These are phyloP conservation scores for Andrena fulva DNA, from an alignment of 2,888 invertebrate genomes.

Conservation along the genomic window DNA sequence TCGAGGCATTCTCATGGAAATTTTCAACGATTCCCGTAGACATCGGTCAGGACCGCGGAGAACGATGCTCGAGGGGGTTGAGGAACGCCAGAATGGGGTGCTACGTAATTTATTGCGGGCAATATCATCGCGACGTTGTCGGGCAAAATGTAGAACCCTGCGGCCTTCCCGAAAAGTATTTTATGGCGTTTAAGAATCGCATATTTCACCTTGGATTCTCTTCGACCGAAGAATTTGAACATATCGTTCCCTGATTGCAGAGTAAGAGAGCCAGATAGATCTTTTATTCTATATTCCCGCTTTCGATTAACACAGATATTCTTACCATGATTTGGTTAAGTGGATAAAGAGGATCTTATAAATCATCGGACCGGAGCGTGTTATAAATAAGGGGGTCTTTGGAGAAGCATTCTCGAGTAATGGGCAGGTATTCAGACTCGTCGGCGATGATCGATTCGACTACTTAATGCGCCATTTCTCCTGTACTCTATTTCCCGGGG, in stretches of 20 bases:
- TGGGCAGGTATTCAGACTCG: slow-evolving; percentile 28
- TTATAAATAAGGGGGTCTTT: slow-evolving; percentile 45
- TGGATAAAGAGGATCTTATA: slow-evolving; percentile 18
- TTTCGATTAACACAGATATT: slow-evolving; percentile 32
- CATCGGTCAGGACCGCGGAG: slow-evolving; percentile 44
- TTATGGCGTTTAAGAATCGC: slow-evolving; percentile 49
- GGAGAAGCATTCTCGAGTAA: slow-evolving; percentile 37
- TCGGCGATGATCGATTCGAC: slow-evolving; percentile 53
- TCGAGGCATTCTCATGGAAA: slow-evolving; percentile 62
- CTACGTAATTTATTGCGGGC: slow-evolving; percentile 67
- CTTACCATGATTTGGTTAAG: neutral
- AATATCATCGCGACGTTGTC: slow-evolving; percentile 60
- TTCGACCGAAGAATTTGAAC: neutral
- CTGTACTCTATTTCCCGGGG: slow-evolving; percentile 44
- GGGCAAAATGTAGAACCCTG: slow-evolving; percentile 40
- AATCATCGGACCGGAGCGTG: slow-evolving; percentile 29
- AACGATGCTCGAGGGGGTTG: slow-evolving; percentile 30
- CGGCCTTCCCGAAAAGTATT: slow-evolving; percentile 42
- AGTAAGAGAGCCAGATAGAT: too few relatives aligned
- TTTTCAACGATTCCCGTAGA: slow-evolving; percentile 52
- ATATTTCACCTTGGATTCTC: neutral
- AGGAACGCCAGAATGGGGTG: slow-evolving; percentile 16
- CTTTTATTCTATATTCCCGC: neutral
- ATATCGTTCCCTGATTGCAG: slow-evolving; percentile 17
- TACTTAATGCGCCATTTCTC: slow-evolving; percentile 51